Evolutionary conservation across 2,797 vertebrate species (phyloP).

Genomic region (Mormyrus proboscirostris): DNA sequence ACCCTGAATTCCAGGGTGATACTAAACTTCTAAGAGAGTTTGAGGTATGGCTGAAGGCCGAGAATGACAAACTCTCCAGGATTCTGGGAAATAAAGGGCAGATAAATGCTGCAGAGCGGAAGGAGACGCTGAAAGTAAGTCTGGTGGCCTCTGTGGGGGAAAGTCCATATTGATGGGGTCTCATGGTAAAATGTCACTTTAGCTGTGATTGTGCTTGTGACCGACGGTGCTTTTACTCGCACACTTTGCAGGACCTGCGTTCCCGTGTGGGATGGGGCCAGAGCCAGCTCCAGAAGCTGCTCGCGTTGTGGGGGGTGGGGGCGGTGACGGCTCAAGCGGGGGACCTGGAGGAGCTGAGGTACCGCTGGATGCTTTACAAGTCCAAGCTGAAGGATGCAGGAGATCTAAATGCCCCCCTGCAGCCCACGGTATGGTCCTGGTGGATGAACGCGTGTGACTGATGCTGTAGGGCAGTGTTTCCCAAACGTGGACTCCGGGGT

Average conservation of each 20-base stretch:
- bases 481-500: not conserved
- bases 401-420: slow-evolving; percentile 39
- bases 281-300: slow-evolving; percentile 60
- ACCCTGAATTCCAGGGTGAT: slow-evolving; percentile 24
- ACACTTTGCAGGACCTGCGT: slow-evolving; percentile 61
- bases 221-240: not conserved
- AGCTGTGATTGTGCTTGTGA: not conserved
- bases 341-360: slow-evolving; percentile 73
- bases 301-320: slow-evolving; percentile 38
- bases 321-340: slow-evolving; percentile 37
- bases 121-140: slow-evolving; percentile 66
- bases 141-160: not conserved
- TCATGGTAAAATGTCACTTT: not conserved
- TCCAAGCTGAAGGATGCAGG: slow-evolving; percentile 71
- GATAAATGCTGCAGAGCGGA: slow-evolving; percentile 47
- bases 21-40: slow-evolving; percentile 56
- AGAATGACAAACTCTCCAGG: slow-evolving; percentile 63
- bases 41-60: slow-evolving; percentile 68
- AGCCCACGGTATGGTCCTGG: slow-evolving; percentile 40
- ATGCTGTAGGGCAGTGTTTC: not conserved
- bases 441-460: not conserved
- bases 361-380: slow-evolving; percentile 90
- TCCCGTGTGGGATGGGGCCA: slow-evolving; percentile 64
- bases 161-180: not conserved
- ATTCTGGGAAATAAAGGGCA: slow-evolving; percentile 42